Base-by-base conservation (phyloP, 2,113 vertebrate genomes). In the Dromas ardeola region DNA sequence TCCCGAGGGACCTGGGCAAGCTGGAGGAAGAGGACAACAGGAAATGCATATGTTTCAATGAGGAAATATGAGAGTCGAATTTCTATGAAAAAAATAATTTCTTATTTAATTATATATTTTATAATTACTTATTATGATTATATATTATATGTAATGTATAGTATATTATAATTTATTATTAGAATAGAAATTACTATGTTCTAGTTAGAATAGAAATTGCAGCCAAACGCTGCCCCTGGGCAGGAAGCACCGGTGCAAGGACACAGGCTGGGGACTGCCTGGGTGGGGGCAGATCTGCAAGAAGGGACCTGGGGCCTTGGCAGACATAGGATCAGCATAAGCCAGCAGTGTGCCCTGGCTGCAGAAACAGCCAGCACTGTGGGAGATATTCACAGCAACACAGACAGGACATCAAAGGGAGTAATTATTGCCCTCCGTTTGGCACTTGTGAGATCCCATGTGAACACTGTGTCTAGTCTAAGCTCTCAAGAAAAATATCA, bases 161-260 rank as follows among this genome's bases (percentile, higher is more conserved):
- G 34, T n/a, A n/a, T n/a, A 59, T 59, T 22, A 20, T 9, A 21
- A n/a, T n/a, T n/a, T 59, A 59, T 59, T n/a, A n/a, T n/a, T 23
- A n/a, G 21, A 13, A 59, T n/a, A n/a, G 13, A n/a, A n/a, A n/a
- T 56, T 19, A 56, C 18, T 56, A 32, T 59, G 34, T n/a, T 59
- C 34, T n/a, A n/a, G 20, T 59, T 59, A 59, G 34, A 59, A 59
- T 59, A n/a, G 22, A 59, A n/a, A n/a, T 59, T 59, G 56, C 74
- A 74, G 6, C 5, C 50, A 42, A 77, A 5, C 0, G 0, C 34
- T 62, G 5, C 7, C 42, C 29, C 45, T 47, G 23, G 18, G 27
- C 20, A 47, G 22, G 67, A 65, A 70, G 11, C 10, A 56, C 7
- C 15, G 9, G 4, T 52, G 5, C 13, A 81, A 15, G 10, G 9